Conservation (phyloP, 2,888 invertebrate genomes). For the Laspeyria flexula region DNA sequence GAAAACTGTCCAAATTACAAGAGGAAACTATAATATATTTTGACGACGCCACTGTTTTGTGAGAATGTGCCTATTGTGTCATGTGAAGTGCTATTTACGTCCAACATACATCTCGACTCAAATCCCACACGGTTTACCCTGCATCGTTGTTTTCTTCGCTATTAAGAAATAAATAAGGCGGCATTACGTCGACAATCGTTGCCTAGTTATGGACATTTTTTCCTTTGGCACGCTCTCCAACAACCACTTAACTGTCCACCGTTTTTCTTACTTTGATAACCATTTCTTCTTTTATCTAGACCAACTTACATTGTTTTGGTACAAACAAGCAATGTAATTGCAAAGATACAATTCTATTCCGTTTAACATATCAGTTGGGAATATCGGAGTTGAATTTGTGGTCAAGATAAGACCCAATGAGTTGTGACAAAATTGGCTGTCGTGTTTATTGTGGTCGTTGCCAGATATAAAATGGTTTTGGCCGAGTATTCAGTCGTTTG, state of each 20-base stretch:
- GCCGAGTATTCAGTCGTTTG: constrained; percentile 35
- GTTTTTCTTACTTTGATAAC: constrained; percentile 11
- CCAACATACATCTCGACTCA: constrained; percentile 18
- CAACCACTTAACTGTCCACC: constrained; percentile 22
- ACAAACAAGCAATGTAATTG: constrained; percentile 34
- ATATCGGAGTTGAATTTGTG: constrained; percentile 41
- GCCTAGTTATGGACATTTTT: constrained; percentile 47
- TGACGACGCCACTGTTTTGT: constrained; percentile 16
- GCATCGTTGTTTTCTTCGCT: constrained; percentile 60
- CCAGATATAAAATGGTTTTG: constrained; percentile 56
- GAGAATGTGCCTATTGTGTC: constrained; percentile 30
- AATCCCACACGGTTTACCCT: constrained; percentile 40
- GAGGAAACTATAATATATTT: constrained; percentile 16
- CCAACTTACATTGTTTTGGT: constrained; percentile 1
- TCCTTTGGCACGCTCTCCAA: constrained; percentile 50
- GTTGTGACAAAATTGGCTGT: constrained; percentile 71
- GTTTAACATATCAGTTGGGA: constrained; percentile 18
- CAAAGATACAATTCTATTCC: constrained; percentile 10
- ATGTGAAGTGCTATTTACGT: constrained; percentile 33
- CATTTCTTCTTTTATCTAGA: constrained; percentile 28
- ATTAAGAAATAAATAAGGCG: constrained; percentile 65
- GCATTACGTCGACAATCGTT: constrained; percentile 59
- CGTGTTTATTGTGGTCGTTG: constrained; percentile 62
- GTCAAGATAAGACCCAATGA: constrained; percentile 69
- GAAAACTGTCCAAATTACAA: constrained; percentile 2